phyloP scores from a whole-genome alignment of 2,113 vertebrate species.

The Leptocoma aspasia region DNA sequence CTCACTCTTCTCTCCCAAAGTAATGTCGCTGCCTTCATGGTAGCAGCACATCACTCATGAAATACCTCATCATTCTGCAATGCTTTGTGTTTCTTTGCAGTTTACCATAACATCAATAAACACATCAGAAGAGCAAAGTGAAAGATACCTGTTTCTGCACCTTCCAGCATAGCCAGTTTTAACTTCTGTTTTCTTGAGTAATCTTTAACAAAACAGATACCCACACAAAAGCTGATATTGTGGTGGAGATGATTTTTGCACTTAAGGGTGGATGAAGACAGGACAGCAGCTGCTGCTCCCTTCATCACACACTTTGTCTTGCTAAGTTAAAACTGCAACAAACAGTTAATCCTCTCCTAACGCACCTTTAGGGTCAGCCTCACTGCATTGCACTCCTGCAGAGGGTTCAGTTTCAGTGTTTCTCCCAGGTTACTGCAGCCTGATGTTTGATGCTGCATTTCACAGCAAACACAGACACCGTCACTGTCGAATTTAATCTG shows the following conservation, averaged over 20 bases:
- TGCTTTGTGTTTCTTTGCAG: neutral
- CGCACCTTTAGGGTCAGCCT: constrained; percentile 90
- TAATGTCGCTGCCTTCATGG: neutral
- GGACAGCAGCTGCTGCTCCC: neutral
- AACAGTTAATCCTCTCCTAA: neutral
- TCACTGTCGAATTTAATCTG: constrained; percentile 93
- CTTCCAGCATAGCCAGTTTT: neutral
- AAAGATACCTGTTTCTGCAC: neutral
- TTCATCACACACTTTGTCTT: neutral
- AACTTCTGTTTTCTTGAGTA: neutral
- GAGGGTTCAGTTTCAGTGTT: constrained; percentile 92
- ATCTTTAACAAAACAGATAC: neutral
- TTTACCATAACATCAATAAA: neutral
- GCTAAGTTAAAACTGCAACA: neutral
- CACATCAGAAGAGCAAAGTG: neutral
- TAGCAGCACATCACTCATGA: neutral
- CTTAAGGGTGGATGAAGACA: fast-evolving
- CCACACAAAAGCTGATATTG: neutral
- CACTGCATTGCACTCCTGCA: constrained; percentile 90
- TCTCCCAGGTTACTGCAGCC: constrained; percentile 96
- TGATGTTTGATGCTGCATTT: constrained; percentile 87
- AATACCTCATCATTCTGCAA: neutral
- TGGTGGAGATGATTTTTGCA: neutral
- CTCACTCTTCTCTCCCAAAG: neutral
- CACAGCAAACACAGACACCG: constrained; percentile 96